Evolutionary conservation across 2,797 vertebrate genomes (phyloP), one percentile per base, ranked within the genome.

Genomic region (Dendrocincla fuliginosa): DNA sequence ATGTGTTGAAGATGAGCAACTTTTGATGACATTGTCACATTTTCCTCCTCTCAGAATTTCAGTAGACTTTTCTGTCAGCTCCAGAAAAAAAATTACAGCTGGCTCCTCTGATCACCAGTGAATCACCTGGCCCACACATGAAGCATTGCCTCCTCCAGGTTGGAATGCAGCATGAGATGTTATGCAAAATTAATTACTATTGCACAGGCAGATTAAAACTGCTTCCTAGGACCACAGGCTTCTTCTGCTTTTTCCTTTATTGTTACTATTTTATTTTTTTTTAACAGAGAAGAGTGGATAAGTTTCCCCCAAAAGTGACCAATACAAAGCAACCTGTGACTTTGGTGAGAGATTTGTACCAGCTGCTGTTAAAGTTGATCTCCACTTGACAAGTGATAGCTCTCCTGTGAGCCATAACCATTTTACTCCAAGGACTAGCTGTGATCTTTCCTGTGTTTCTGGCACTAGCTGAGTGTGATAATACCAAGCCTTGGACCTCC

Each of bases 91-190:
- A 84, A 42, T 25, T 87, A 44, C 80, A 90, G 70, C 49, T 12
- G 1, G 46, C 33, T 93, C 47, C 53, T 84, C 78, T 47, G 56
- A 88, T 94, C 91, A 74, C 59, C 67, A 44, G 42, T 88, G 85
- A 95, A 91, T 93, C 90, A 94, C 93, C 83, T 94, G 90, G 91
- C 91, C 94, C 88, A 86, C 94, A 96, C 83, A 94, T 57, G 52
- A 93, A 94, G 87, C 68, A 35, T 50, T 84, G 70, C 64, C 70
- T 93, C 82, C 93, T 94, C 83, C 70, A 84, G 74, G 74, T 60
- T 44, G 53, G 86, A 96, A 96, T 84, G 64, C 63, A 67, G 83
- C 53, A 68, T 79, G 63, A 92, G 84, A 92, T 2, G 0, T 76
- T 87, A 89, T 61, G 74, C 64, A 91, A 89, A 91, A 95, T 89